Base-by-base conservation (phyloP, 2,797 vertebrate genomes). In the Leptoclinus maculatus region DNA sequence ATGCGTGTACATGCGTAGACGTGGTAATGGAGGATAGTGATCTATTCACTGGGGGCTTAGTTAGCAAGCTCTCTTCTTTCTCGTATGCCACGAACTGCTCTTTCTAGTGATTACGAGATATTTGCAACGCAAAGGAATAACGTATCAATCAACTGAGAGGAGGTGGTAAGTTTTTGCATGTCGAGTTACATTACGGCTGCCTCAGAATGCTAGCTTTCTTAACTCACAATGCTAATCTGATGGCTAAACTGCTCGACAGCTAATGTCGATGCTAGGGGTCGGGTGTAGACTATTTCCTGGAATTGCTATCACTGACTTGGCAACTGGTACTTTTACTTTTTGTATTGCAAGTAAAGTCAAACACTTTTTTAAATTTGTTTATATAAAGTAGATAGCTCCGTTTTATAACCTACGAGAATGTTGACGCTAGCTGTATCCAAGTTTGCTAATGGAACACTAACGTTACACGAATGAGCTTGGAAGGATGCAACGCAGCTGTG, bases 1-100 rank as follows among this genome's bases (percentile, higher is more conserved):
- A 8, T 83, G 82, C 90, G 88, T 87, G 89, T 68, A 36, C 88
- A 78, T 90, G 91, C 89, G 93, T 85, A 86, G 49, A 66, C 23
- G 73, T 17, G 83, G 83, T 91, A 92, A 91, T 92, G 91, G 92
- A 91, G 86, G 87, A 83, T 66, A 70, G 72, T 69, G 63, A 41
- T 78, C 64, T 65, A 38, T 69, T 83, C 78, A 72, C 53, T n/a
- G 63, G 76, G 60, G 69, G 59, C 47, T 86, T 64, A 79, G 85
- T 76, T 86, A 90, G 74, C 79, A 66, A 74, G 71, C 83, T 68
- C 49, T 49, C 17, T 71, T 59, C 43, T 80, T 23, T 74, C 47
- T 63, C 16, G 25, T 47, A 11, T 76, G 23, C 67, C 23, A 47
- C 2, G 4, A 19, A 1, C 66, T 12, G 25, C 13, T 14, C 7